phyloP scores from a whole-genome alignment of 2,797 vertebrate genomes.

The Neosalanx taihuensis region DNA sequence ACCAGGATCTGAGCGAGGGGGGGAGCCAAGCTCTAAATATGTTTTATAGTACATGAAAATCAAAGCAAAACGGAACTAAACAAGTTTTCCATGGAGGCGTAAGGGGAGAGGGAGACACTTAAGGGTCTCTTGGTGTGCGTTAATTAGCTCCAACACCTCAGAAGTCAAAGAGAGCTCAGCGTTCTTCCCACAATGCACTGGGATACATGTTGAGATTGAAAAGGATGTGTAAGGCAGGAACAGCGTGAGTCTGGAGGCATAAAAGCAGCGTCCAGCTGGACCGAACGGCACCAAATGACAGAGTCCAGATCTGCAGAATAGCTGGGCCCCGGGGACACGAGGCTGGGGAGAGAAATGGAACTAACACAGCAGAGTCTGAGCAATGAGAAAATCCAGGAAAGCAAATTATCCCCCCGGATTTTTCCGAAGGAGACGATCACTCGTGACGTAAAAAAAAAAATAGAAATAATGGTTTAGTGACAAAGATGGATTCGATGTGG shows the following conservation, averaged over 20 bases:
- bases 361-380: conserved; percentile 41
- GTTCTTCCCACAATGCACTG: conserved; percentile 39
- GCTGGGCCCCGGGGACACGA: conserved; percentile 48
- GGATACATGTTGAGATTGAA: conserved; percentile 35
- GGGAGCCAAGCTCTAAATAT: not conserved
- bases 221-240: conserved; percentile 40
- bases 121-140: conserved; percentile 12
- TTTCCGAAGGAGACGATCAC: conserved; percentile 51
- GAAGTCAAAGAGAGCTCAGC: conserved; percentile 33
- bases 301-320: conserved; percentile 50
- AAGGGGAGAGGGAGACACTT: not conserved
- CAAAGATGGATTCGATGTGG: conserved; percentile 13
- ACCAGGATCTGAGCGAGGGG: conserved; percentile 7
- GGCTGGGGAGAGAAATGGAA: conserved; percentile 54
- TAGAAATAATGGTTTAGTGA: conserved; percentile 6
- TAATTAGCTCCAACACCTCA: conserved; percentile 29
- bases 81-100: conserved; percentile 24
- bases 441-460: conserved; percentile 29
- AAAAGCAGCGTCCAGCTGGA: conserved; percentile 52
- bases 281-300: conserved; percentile 40
- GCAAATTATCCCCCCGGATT: conserved; percentile 36
- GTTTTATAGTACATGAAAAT: not conserved
- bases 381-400: conserved; percentile 52
- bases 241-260: conserved; percentile 39
- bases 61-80: conserved; percentile 20